Conservation (phyloP, 2,113 vertebrate genomes). For the Tragulus kanchil region DNA sequence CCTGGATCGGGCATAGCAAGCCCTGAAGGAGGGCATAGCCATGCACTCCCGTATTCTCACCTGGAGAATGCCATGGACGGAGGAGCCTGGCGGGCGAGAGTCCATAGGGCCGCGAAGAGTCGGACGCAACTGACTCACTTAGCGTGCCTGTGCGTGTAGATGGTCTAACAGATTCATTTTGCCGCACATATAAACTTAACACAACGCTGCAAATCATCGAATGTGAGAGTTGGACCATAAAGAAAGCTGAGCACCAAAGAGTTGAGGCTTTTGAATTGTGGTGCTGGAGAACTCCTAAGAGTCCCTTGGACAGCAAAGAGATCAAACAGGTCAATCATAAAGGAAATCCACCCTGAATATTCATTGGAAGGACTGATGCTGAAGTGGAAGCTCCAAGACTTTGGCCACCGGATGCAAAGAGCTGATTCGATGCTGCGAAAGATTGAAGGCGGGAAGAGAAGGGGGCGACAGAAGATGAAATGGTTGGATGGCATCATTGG, state of each 20-base stretch:
- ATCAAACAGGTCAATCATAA: background rate
- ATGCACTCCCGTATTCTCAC: background rate
- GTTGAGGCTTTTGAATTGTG: background rate
- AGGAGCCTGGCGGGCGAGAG: background rate
- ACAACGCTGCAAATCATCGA: background rate
- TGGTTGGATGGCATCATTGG: background rate
- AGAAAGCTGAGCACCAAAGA: background rate
- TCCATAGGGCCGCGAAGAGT: background rate
- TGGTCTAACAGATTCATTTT: too few species aligned
- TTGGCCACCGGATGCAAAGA: background rate
- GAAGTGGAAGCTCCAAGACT: background rate
- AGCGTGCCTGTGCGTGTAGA: too few species aligned
- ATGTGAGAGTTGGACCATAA: background rate
- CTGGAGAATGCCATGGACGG: background rate
- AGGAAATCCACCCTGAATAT: background rate
- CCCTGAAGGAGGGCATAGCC: background rate
- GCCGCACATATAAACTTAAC: too few species aligned
- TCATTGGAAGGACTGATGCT: background rate
- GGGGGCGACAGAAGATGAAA: background rate
- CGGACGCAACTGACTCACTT: background rate
- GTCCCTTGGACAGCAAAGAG: background rate
- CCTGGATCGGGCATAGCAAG: background rate
- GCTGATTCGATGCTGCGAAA: background rate
- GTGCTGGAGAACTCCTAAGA: background rate
- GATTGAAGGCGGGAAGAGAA: background rate